Conservation (phyloP, 2,113 vertebrate species). For the Rhinolophus sinicus region DNA sequence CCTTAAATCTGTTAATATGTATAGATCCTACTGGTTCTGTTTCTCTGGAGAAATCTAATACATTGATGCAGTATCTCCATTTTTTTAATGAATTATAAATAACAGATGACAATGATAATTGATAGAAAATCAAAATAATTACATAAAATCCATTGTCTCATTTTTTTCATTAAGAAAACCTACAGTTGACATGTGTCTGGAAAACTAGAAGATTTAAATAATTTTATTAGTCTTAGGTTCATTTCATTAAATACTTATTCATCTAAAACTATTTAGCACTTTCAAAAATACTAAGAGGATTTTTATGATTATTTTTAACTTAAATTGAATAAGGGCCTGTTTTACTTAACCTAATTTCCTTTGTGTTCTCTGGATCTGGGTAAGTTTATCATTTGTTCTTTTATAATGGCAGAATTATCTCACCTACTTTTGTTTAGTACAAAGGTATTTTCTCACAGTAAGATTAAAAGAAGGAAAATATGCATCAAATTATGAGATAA, state of each 20-base stretch:
- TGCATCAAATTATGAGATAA: constrained; percentile 22
- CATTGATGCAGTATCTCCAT: background rate
- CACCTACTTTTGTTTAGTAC: background rate
- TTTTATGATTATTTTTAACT: constrained; percentile 17
- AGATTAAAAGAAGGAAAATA: constrained; percentile 28
- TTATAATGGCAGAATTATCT: background rate
- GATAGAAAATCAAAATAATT: background rate
- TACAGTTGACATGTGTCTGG: background rate
- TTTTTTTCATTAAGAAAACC: background rate
- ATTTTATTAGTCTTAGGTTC: background rate
- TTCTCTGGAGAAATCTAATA: background rate
- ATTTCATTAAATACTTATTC: background rate
- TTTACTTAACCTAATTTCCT: background rate
- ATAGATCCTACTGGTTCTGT: background rate
- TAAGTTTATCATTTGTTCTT: constrained; percentile 27
- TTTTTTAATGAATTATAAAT: background rate
- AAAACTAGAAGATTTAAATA: background rate
- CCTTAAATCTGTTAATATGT: background rate
- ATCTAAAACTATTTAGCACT: background rate
- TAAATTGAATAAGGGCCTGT: background rate
- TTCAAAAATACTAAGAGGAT: constrained; percentile 1
- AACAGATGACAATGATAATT: background rate
- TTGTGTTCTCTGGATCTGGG: background rate
- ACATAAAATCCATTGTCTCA: background rate
- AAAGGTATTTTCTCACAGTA: constrained; percentile 1